Evolutionary conservation across 2,888 invertebrate species (phyloP).

Genomic region (Serripes groenlandicus): DNA sequence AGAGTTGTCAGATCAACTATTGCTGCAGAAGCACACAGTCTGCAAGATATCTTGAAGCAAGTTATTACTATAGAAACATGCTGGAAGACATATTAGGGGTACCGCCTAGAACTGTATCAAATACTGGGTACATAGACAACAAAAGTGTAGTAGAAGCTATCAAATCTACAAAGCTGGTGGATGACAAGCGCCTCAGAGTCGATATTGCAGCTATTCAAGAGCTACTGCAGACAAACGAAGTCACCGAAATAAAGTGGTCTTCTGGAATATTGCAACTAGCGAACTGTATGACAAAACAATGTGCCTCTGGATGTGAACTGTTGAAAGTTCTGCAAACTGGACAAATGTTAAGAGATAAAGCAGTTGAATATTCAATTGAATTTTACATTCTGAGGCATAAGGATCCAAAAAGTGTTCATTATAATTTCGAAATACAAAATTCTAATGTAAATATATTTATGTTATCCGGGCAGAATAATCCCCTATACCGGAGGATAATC

Average conservation of each 20-base stretch:
- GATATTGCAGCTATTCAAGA: slow-evolving; percentile 8
- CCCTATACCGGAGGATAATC: too few species aligned
- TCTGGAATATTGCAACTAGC: slow-evolving; percentile 17
- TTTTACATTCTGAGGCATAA: too few species aligned
- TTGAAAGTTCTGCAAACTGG: too few species aligned
- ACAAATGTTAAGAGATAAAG: too few species aligned
- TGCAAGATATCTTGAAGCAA: slow-evolving; percentile 40
- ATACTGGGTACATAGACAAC: slow-evolving; percentile 36
- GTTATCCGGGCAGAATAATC: too few species aligned
- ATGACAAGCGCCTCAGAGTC: slow-evolving; percentile 21
- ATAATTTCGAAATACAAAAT: too few species aligned
- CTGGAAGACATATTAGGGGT: neutral
- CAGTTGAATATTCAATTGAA: too few species aligned
- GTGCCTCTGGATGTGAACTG: slow-evolving; percentile 36
- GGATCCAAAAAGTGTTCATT: too few species aligned
- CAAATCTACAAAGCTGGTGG: slow-evolving; percentile 56
- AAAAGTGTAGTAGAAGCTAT: slow-evolving; percentile 43
- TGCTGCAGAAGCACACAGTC: slow-evolving; percentile 59
- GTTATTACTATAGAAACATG: slow-evolving; percentile 37
- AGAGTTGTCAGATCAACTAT: slow-evolving; percentile 56
- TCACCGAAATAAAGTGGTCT: slow-evolving; percentile 18
- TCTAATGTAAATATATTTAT: too few species aligned
- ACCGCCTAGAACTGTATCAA: slow-evolving; percentile 33
- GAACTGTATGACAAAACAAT: slow-evolving; percentile 46
- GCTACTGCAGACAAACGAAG: slow-evolving; percentile 10